Percentiles rank a stretch among this genome's conserved stretches.
These are phyloP conservation scores for Homarus gammarus DNA, from an alignment of 2,888 invertebrate genomes.

Conservation along the genomic window DNA sequence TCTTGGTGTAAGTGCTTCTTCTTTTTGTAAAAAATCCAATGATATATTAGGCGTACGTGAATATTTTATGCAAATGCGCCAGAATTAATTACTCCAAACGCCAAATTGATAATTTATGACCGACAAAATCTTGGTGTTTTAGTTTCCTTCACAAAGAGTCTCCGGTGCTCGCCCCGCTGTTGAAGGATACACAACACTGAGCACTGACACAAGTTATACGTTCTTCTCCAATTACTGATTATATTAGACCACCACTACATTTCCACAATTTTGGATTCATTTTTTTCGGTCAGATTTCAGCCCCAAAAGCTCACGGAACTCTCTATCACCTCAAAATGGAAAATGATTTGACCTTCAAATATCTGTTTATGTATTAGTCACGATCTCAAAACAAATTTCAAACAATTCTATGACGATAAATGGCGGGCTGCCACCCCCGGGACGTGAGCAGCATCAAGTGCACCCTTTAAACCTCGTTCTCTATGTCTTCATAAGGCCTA, in stretches of 20 bases:
- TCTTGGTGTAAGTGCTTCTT: background rate
- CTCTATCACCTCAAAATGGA: background rate
- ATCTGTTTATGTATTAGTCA: background rate
- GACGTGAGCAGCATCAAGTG: background rate
- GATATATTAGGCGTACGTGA: slow-evolving; percentile 26
- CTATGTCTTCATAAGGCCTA: slow-evolving; percentile 48
- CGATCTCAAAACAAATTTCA: background rate
- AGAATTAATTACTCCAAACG: slow-evolving; percentile 48
- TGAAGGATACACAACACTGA: background rate
- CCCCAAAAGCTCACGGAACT: too few relatives aligned
- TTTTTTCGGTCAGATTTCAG: background rate
- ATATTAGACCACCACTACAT: too few relatives aligned
- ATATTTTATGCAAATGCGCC: slow-evolving; percentile 38
- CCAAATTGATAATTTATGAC: slow-evolving; percentile 50
- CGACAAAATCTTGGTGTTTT: slow-evolving; percentile 41
- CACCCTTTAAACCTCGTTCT: slow-evolving; percentile 14
- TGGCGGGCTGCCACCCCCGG: background rate
- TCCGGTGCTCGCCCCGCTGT: background rate
- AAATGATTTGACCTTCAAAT: background rate
- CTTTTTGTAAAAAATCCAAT: background rate
- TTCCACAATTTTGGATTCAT: too few relatives aligned
- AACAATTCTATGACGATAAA: background rate
- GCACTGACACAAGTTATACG: background rate
- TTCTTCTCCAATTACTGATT: background rate
- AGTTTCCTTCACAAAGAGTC: background rate